phyloP scores from a whole-genome alignment of 2,797 vertebrate species.

The Mycteria americana region DNA sequence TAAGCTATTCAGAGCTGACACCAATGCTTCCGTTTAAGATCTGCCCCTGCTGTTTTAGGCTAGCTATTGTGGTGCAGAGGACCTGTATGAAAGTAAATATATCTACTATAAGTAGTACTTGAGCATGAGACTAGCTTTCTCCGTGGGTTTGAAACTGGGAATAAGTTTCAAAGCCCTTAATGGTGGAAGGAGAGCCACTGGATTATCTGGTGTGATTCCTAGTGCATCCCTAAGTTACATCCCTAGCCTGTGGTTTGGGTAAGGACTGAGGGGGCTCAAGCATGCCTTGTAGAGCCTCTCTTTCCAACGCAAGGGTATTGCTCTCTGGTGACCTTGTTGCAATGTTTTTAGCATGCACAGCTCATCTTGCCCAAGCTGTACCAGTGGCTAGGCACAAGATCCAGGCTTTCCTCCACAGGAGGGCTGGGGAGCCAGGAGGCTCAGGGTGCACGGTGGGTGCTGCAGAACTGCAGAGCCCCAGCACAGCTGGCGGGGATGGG shows the following conservation, averaged over 20 bases:
- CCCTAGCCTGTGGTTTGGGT: neutral
- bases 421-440: neutral
- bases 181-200: neutral
- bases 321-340: neutral
- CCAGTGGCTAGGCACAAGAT: neutral
- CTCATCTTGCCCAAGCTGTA: neutral
- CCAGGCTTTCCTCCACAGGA: neutral
- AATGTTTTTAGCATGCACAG: neutral
- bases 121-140: neutral
- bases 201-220: neutral
- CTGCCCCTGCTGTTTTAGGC: neutral
- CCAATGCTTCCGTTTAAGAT: neutral
- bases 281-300: neutral
- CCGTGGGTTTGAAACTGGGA: neutral
- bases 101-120: neutral
- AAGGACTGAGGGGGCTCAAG: neutral
- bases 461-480: neutral
- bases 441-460: neutral
- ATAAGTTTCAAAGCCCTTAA: neutral
- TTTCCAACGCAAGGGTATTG: fast-evolving
- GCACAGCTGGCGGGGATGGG: neutral
- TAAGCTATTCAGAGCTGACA: neutral
- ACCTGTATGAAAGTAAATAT: neutral
- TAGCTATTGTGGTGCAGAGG: neutral
- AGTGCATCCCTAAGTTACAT: neutral